A percentile compares a stretch with the other conserved stretches of the same genome.
phyloP scores from a whole-genome alignment of 2,113 vertebrate species.

The Dipodomys merriami region DNA sequence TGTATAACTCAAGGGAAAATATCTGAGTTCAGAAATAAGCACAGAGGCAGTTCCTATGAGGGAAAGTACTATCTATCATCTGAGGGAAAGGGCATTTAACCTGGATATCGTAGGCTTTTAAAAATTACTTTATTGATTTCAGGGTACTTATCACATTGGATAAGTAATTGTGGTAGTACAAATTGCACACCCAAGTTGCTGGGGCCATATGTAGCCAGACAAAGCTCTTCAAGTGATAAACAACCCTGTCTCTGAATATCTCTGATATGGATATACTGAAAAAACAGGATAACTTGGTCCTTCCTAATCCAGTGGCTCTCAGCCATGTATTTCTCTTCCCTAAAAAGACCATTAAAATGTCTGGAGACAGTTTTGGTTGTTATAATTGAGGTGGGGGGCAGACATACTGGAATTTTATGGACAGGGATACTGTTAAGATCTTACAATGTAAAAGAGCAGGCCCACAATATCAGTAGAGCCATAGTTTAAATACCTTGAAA shows the following conservation, averaged over 20 bases:
- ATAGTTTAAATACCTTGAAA: background rate
- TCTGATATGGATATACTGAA: background rate
- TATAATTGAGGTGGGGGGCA: background rate
- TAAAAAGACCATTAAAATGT: background rate
- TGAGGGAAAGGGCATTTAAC: background rate
- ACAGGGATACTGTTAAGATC: background rate
- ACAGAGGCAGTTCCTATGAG: background rate
- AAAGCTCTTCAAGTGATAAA: background rate
- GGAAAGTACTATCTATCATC: background rate
- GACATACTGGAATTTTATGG: background rate
- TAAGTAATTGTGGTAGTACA: background rate
- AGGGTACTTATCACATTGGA: background rate
- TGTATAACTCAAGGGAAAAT: background rate
- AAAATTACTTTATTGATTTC: constrained; percentile 9
- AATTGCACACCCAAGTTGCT: background rate
- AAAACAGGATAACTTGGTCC: background rate
- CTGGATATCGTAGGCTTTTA: background rate
- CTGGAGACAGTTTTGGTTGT: background rate
- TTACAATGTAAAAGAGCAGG: background rate
- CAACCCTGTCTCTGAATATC: background rate
- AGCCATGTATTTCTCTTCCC: background rate
- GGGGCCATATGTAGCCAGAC: background rate
- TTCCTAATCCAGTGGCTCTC: background rate
- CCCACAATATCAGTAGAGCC: background rate
- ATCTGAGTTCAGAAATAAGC: background rate